phyloP scores from a whole-genome alignment of 2,888 invertebrate genomes.

The Lycophotia porphyrea region DNA sequence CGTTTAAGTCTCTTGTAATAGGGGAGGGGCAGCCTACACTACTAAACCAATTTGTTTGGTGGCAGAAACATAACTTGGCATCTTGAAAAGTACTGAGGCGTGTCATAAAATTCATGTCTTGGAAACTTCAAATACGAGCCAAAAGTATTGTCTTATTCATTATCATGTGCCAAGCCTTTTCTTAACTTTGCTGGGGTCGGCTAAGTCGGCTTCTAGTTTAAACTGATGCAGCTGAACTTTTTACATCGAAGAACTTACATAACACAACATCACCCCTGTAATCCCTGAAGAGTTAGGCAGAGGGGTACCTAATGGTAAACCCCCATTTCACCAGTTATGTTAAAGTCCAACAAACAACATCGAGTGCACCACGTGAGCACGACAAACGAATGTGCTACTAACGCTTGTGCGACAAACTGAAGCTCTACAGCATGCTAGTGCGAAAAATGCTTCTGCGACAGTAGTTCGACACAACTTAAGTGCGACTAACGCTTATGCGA shows the following conservation, averaged over 20 bases:
- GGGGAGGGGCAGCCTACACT: not conserved
- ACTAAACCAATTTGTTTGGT: constrained; percentile 14
- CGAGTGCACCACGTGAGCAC: not conserved
- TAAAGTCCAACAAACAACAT: no score
- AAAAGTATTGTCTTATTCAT: not conserved
- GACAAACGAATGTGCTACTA: not conserved
- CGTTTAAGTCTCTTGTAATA: not conserved
- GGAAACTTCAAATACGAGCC: constrained; percentile 13
- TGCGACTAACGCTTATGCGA: not conserved
- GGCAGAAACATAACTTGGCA: constrained; percentile 39
- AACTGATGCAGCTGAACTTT: not conserved
- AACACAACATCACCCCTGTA: no score
- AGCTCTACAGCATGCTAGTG: not conserved
- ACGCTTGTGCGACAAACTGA: no score
- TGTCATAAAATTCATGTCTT: constrained; percentile 17
- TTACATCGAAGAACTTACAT: not conserved
- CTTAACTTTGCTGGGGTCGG: not conserved
- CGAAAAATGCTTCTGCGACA: not conserved
- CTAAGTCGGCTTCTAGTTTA: not conserved
- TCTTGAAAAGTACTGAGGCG: constrained; percentile 12
- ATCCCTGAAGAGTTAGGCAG: no score
- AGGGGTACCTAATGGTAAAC: no score
- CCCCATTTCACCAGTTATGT: no score
- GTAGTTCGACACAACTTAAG: not conserved
- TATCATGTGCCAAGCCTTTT: not conserved